These are phyloP conservation scores for Lasioglossum vierecki DNA, from an alignment of 2,888 invertebrate genomes.

Conservation along the genomic window DNA sequence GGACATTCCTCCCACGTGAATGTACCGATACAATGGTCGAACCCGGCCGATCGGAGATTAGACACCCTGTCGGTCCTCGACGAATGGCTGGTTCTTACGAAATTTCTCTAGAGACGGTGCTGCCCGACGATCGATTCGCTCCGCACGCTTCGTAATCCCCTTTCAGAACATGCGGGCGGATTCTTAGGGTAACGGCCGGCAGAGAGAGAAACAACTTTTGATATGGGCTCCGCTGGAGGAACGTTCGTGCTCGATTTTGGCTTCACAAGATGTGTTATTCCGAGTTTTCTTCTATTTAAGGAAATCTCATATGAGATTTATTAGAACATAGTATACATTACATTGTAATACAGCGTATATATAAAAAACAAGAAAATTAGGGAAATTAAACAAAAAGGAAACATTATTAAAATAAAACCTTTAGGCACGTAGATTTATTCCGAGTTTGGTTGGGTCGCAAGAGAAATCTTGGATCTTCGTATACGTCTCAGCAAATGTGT, in stretches of 20 bases:
- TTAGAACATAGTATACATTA: no score
- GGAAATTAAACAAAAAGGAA: no score
- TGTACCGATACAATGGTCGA: constrained; percentile 12
- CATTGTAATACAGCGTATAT: no score
- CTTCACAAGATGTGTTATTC: neutral
- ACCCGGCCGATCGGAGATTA: constrained; percentile 30
- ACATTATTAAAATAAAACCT: no score
- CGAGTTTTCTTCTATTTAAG: no score
- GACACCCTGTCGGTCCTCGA: neutral
- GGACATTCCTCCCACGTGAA: neutral
- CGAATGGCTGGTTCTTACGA: constrained; percentile 11
- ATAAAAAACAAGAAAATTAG: no score
- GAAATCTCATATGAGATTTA: no score
- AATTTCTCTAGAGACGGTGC: neutral
- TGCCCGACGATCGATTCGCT: constrained; percentile 13
- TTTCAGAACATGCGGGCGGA: constrained; percentile 14
- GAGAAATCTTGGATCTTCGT: neutral
- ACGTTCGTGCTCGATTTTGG: neutral
- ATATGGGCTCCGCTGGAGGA: neutral
- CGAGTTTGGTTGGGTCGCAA: neutral
- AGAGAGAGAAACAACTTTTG: neutral
- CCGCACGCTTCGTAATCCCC: constrained; percentile 19
- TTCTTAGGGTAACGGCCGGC: neutral
- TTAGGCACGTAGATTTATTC: neutral
- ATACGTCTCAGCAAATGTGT: constrained; percentile 17